Evolutionary conservation across 2,888 invertebrate species (phyloP), one percentile per base, ranked within the genome.

Genomic region (Tribolium freemani): DNA sequence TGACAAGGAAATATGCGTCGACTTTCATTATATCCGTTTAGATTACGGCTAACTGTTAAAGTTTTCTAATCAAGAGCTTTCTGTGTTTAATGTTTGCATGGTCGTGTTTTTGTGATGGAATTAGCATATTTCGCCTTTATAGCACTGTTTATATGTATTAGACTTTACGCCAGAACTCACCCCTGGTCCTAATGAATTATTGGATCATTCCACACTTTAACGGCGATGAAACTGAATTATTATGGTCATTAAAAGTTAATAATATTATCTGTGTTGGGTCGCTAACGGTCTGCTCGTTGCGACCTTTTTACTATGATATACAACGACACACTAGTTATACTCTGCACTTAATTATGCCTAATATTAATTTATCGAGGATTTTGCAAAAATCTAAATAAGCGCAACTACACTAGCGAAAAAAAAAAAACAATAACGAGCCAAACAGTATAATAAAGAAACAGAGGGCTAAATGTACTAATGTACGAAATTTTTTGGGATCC

Each of bases 221-320:
- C 56, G 58, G 56, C 69, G 69, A 67, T 73, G 70, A 70, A 70
- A 57, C 67, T 73, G 70, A 73, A 73, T 73, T 73, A 73, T 70
- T 70, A 73, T 70, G 66, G 73, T 70, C 73, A 70, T 73, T 73
- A 73, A 70, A 73, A 73, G 70, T 73, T 73, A 73, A 71, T 73
- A 73, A 73, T 73, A 73, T 73, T 73, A 73, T 73, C 73, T 67
- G 61, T 51, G 73, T 66, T 51, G 58, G 58, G 71, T 56, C 48
- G 57, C 48, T 57, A 57, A 66, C 66, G 66, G 44, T 56, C 66
- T 45, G 48, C 56, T 57, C 67, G 50, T 38, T 57, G 56, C 10
- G 57, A 67, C 67, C 67, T 67, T 67, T 66, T 57, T 67, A 54
- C 56, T 50, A 67, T 67, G 67, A 67, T 67, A 67, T 67, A 67